Evolutionary conservation across 2,888 invertebrate species (phyloP), one percentile per base, ranked within the genome.

Genomic region (Leptopilina myrica): DNA sequence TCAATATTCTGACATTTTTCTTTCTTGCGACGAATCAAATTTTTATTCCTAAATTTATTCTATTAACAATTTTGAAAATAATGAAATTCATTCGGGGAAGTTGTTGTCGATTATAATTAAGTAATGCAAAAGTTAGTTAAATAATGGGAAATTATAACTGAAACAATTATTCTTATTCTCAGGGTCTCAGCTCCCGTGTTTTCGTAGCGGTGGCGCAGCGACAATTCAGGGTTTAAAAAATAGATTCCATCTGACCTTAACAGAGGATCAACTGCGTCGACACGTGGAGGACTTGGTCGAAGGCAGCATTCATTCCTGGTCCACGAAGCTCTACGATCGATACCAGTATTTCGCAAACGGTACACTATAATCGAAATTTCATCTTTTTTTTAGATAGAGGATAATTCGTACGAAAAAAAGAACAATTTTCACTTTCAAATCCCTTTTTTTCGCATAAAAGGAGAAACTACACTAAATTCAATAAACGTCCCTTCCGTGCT

Each of bases 291-390:
- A 96, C 80, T 95, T 99, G 92, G 99, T 99, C 62, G 97, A 98
- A 88, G 97, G 97, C 90, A 98, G 98, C 86, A 95, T 99, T 64
- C 96, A 98, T 92, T 99, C 99, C 78, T 94, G 99, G 85, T 99
- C 99, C 84, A 99, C 99, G 11, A 96, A 98, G 88, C 95, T 99
- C 81, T 99, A 99, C 93, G 99, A 99, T 93, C 97, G 98, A 92
- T 99, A 98, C 93, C 99, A 99, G 93, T 99, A 99, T 93, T 96
- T 98, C 90, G 98, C 99, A 89, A 99, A 99, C 93, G 99, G 99
- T 84, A 99, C 99, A 90, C 94, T 96, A 87, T 96, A 94, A 92
- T 89, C 33, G 73, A 73, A 73, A 56, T 73, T 69, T 40, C 53
- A 43, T 8, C n/a, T 40, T 33, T 9, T 56, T 12, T 59, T 56